These are phyloP conservation scores for Elymnias hypermnestra DNA, from an alignment of 1,140 invertebrate species.

Conservation along the genomic window DNA sequence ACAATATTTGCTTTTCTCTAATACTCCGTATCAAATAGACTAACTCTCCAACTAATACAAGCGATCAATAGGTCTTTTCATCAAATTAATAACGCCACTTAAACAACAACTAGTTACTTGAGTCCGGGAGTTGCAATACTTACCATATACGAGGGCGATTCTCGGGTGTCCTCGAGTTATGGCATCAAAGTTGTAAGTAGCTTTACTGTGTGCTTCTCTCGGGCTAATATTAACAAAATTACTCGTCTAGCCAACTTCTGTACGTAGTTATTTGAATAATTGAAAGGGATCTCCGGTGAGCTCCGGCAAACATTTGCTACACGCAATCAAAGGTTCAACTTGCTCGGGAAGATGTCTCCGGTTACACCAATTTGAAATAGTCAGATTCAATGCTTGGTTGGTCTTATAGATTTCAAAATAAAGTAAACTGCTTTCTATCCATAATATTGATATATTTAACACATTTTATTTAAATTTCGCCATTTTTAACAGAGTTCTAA, in stretches of 20 bases:
- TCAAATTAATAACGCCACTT: slow-evolving; percentile 59
- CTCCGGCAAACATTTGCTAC: not conserved
- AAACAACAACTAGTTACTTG: slow-evolving; percentile 34
- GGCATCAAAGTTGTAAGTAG: slow-evolving; percentile 19
- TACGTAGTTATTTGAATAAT: slow-evolving; percentile 13
- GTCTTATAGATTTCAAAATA: no score
- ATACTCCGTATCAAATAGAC: slow-evolving; percentile 22
- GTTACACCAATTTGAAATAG: no score
- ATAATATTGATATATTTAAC: no score
- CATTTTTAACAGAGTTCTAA: no score
- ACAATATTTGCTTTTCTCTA: slow-evolving; percentile 20
- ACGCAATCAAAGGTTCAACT: not conserved
- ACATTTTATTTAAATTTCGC: no score
- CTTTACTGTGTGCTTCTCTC: slow-evolving; percentile 7
- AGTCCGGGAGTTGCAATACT: slow-evolving; percentile 42
- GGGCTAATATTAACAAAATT: slow-evolving; percentile 1
- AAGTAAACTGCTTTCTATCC: no score
- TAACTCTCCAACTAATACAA: slow-evolving; percentile 30
- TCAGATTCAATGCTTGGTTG: not conserved
- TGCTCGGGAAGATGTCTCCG: no score
- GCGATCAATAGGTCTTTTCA: slow-evolving; percentile 52
- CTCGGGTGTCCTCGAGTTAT: slow-evolving; percentile 39
- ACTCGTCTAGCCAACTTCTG: slow-evolving; percentile 50
- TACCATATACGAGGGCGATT: slow-evolving; percentile 36
- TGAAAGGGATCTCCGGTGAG: not conserved